phyloP scores from a whole-genome alignment of 2,113 vertebrate genomes.

The Macroglossus sobrinus region DNA sequence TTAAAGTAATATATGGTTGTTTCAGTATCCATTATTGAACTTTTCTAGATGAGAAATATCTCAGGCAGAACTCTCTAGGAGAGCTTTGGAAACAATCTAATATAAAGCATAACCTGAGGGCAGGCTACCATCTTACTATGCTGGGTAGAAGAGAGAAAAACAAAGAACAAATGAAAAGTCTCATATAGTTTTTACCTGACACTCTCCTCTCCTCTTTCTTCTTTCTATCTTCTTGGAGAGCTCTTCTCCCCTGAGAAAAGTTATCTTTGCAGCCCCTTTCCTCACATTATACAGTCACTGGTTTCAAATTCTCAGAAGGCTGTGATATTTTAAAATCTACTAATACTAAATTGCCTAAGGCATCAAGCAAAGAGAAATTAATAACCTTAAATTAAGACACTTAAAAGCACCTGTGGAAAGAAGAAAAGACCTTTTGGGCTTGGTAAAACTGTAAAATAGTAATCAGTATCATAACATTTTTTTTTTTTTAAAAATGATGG shows the following conservation, averaged over 20 bases:
- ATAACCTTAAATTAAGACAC: neutral
- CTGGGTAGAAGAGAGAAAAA: neutral
- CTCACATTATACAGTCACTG: neutral
- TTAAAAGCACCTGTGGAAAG: neutral
- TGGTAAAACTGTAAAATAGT: neutral
- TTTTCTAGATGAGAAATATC: neutral
- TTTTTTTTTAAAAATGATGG: neutral
- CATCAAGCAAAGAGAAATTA: neutral
- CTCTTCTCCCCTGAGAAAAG: neutral
- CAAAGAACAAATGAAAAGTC: neutral
- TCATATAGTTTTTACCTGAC: neutral
- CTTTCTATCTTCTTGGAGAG: neutral
- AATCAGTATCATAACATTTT: neutral
- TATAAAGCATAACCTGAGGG: neutral
- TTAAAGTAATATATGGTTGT: slow-evolving; percentile 23
- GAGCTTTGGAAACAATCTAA: neutral
- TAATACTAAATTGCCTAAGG: neutral
- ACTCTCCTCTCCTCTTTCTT: neutral
- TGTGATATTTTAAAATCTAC: neutral
- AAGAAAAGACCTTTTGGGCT: neutral
- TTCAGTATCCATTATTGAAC: slow-evolving; percentile 12
- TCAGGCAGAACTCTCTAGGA: neutral
- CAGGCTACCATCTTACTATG: neutral
- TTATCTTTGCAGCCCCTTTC: neutral
- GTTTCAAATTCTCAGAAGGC: slow-evolving; percentile 9